Percentiles rank a stretch among this genome's conserved stretches.
Evolutionary conservation across 2,797 vertebrate species (phyloP).

Genomic region (Myripristis murdjan): DNA sequence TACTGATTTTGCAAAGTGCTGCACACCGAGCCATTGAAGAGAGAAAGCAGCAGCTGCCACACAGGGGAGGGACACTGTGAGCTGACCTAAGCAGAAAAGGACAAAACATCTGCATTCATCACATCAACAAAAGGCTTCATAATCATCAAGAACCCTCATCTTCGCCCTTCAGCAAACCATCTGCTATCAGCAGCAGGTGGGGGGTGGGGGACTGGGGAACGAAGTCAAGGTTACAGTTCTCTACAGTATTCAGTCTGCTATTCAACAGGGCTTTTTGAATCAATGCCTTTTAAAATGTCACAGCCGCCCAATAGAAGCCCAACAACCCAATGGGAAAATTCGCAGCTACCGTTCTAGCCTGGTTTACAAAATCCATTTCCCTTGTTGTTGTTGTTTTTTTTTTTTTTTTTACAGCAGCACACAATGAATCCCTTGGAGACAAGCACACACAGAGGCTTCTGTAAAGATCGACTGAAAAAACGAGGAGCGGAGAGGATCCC

Average conservation of each 20-base stretch:
- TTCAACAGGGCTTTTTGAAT: conserved; percentile 57
- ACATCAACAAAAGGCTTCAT: conserved; percentile 67
- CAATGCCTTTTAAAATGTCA: conserved; percentile 81
- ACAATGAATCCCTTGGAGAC: conserved; percentile 71
- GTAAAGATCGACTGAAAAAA: conserved; percentile 22
- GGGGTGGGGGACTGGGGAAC: conserved; percentile 73
- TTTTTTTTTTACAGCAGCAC: conserved; percentile 44
- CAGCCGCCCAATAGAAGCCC: conserved; percentile 53
- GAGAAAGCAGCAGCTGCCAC: conserved; percentile 59
- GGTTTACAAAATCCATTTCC: conserved; percentile 57
- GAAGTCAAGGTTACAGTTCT: conserved; percentile 58
- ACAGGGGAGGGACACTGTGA: conserved; percentile 34
- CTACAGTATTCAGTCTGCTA: conserved; percentile 48
- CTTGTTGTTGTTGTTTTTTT: too few relatives aligned
- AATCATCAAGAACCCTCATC: conserved; percentile 59
- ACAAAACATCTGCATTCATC: conserved; percentile 72
- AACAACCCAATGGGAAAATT: conserved; percentile 51
- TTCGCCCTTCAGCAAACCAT: conserved; percentile 73
- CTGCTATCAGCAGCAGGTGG: conserved; percentile 78
- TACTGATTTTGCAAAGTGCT: conserved; percentile 38
- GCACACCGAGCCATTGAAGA: conserved; percentile 15
- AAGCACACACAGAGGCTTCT: conserved; percentile 17
- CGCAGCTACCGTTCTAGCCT: conserved; percentile 21
- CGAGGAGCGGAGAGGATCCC: conserved; percentile 56
- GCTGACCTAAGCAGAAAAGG: conserved; percentile 52